These are phyloP conservation scores for Phymastichus coffea DNA, from an alignment of 1,140 invertebrate species.

Conservation along the genomic window DNA sequence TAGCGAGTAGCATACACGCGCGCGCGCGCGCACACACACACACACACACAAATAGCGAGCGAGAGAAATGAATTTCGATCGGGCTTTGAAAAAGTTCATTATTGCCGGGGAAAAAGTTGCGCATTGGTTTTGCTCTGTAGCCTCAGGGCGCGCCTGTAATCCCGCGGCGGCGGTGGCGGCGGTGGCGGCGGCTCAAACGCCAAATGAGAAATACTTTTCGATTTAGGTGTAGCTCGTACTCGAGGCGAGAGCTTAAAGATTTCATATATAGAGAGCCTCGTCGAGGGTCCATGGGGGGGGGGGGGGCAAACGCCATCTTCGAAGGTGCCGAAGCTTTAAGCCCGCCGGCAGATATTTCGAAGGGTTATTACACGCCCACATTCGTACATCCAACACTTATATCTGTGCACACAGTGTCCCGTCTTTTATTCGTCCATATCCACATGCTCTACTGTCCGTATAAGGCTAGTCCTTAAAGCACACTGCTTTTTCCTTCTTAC, in stretches of 20 bases:
- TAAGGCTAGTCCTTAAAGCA: neutral
- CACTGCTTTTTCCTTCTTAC: too few relatives aligned
- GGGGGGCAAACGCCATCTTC: neutral
- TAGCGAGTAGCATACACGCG: too few relatives aligned
- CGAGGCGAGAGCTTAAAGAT: slow-evolving; percentile 37
- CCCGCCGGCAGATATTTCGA: slow-evolving; percentile 21
- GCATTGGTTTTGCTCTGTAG: neutral
- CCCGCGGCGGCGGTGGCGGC: slow-evolving; percentile 38
- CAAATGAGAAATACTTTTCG: slow-evolving; percentile 56
- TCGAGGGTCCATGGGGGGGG: too few relatives aligned
- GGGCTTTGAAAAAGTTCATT: slow-evolving; percentile 7
- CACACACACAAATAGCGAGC: too few relatives aligned
- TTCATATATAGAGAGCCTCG: slow-evolving; percentile 33
- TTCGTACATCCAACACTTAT: neutral
- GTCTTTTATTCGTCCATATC: too few relatives aligned
- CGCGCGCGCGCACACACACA: too few relatives aligned
- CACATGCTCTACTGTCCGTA: too few relatives aligned
- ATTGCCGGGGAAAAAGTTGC: neutral
- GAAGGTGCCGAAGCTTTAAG: slow-evolving; percentile 14
- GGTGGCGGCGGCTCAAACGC: too few relatives aligned
- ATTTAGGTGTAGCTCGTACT: slow-evolving; percentile 28
- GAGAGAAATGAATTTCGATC: neutral
- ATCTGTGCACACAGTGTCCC: too few relatives aligned
- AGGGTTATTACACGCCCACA: slow-evolving; percentile 19
- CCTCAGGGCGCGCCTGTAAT: slow-evolving; percentile 33